Conservation (phyloP, 2,113 vertebrate genomes). For the Xenopus tropicalis region UCB_Xtro_10.0 CM004448.2:90749001-90749500, state of each 20-base stretch:
- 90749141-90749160: constrained; percentile 67
- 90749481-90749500: too few species aligned
- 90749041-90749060: constrained; percentile 44
- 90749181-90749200: constrained; percentile 68
- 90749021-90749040: too few species aligned
- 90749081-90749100: constrained; percentile 33
- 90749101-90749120: background rate
- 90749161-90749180: constrained; percentile 73
- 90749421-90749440: too few species aligned
- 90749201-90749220: constrained; percentile 57
- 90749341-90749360: constrained; percentile 6
- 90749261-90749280: constrained; percentile 86
- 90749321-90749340: constrained; percentile 94
- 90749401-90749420: too few species aligned
- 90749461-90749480: too few species aligned
- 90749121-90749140: constrained; percentile 4
- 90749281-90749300: constrained; percentile 97
- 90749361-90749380: background rate
- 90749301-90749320: constrained; percentile 96
- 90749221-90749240: constrained; percentile 74
- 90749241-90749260: constrained; percentile 79
- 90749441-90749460: too few species aligned
- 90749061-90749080: constrained; percentile 43
- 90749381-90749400: too few species aligned
- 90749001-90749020: constrained; percentile 26